These are phyloP conservation scores for Drosophila quinaria DNA, from an alignment of 2,888 invertebrate genomes.

Conservation along the genomic window DNA sequence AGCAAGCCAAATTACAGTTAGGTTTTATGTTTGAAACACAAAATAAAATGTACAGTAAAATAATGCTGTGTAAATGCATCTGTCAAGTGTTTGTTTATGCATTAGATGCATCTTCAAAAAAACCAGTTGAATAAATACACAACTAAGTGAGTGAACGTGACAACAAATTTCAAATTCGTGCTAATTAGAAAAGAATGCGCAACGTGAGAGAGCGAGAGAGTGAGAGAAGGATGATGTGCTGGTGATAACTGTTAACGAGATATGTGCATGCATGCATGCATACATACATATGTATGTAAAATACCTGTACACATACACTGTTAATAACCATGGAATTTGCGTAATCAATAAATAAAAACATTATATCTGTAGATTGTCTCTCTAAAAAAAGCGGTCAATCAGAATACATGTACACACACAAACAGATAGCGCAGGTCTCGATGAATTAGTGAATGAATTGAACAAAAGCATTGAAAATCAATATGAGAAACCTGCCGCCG, in stretches of 20 bases:
- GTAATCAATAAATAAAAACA: slow-evolving; percentile 33
- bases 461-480: slow-evolving; percentile 78
- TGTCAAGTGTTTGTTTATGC: slow-evolving; percentile 41
- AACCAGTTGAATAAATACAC: slow-evolving; percentile 41
- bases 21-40: slow-evolving; percentile 58
- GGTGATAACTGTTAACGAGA: slow-evolving; percentile 56
- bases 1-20: slow-evolving; percentile 69
- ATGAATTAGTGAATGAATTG: slow-evolving; percentile 79
- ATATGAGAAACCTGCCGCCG: slow-evolving; percentile 79
- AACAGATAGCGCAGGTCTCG: slow-evolving; percentile 53
- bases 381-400: slow-evolving; percentile 66
- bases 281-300: slow-evolving; percentile 30
- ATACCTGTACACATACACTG: slow-evolving; percentile 23
- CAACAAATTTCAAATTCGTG: slow-evolving; percentile 64
- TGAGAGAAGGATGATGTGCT: slow-evolving; percentile 19
- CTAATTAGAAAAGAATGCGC: slow-evolving; percentile 74
- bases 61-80: slow-evolving; percentile 26
- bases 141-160: slow-evolving; percentile 52
- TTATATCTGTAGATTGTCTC: slow-evolving; percentile 22
- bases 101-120: slow-evolving; percentile 27
- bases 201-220: slow-evolving; percentile 41
- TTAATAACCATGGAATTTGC: slow-evolving; percentile 26
- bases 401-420: slow-evolving; percentile 43
- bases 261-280: slow-evolving; percentile 5
- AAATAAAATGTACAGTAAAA: slow-evolving; percentile 8